Conservation (phyloP, 2,797 vertebrate species). For the Dromococcyx pavoninus region DNA sequence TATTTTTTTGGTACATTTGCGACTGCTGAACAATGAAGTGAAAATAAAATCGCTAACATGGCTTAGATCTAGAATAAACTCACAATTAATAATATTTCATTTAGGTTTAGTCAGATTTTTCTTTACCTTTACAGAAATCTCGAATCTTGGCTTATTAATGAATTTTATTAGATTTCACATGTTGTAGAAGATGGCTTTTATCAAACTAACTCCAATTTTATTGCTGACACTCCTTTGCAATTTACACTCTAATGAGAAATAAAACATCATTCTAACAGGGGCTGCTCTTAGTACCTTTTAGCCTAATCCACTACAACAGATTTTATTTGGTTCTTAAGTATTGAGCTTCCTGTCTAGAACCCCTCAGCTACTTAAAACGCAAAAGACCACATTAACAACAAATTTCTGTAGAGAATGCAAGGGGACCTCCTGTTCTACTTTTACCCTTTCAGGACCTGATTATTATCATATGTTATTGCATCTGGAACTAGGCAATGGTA, state of each 20-base stretch:
- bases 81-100: constrained; percentile 49
- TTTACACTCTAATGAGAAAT: constrained; percentile 36
- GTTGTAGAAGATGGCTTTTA: constrained; percentile 52
- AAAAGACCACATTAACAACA: neutral
- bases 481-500: neutral
- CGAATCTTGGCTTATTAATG: constrained; percentile 63
- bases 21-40: constrained; percentile 68
- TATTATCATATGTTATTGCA: constrained; percentile 1
- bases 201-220: constrained; percentile 31
- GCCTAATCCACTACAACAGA: neutral
- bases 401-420: neutral
- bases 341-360: neutral
- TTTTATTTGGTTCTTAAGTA: constrained; percentile 48
- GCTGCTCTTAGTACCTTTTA: constrained; percentile 18
- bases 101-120: constrained; percentile 56
- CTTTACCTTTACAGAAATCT: constrained; percentile 58
- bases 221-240: constrained; percentile 27
- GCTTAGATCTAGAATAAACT: constrained; percentile 67
- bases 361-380: neutral
- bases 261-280: constrained; percentile 26
- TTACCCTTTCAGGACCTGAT: constrained; percentile 9
- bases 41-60: constrained; percentile 38
- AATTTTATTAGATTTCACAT: constrained; percentile 67
- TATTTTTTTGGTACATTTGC: constrained; percentile 67
- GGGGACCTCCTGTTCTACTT: neutral